Conservation (phyloP, 2,113 vertebrate genomes). For the Greenwoodochromis staneri region DNA sequence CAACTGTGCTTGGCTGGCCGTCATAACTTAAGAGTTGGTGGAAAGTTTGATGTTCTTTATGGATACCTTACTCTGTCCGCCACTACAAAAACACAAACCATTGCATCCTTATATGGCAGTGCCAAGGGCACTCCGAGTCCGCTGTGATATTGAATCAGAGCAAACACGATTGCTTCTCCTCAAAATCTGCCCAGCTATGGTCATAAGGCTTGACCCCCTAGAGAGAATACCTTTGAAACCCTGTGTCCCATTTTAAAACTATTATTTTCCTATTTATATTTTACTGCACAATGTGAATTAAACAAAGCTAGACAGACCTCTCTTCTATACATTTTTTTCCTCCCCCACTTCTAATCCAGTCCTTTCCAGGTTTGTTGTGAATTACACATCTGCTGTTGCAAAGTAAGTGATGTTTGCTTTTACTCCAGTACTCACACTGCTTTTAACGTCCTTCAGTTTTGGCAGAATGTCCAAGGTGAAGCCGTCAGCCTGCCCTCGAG, state of each 20-base stretch:
- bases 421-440: slow-evolving; percentile 80
- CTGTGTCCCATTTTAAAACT: background rate
- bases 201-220: background rate
- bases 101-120: slow-evolving; percentile 50
- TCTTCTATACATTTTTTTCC: background rate
- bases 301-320: background rate
- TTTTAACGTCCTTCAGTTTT: slow-evolving; percentile 96
- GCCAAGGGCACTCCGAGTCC: slow-evolving; percentile 29
- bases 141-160: slow-evolving; percentile 47
- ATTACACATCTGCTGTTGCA: background rate
- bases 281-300: background rate
- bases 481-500: slow-evolving; percentile 91
- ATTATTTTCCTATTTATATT: background rate
- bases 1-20: slow-evolving; percentile 21
- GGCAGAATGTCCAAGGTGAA: slow-evolving; percentile 92
- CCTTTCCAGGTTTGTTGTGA: background rate
- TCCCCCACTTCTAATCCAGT: background rate
- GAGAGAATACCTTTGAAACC: background rate
- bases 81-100: slow-evolving; percentile 45
- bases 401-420: slow-evolving; percentile 3
- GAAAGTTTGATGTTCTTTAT: slow-evolving; percentile 62
- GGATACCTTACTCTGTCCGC: slow-evolving; percentile 41
- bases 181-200: slow-evolving; percentile 12
- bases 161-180: slow-evolving; percentile 30
- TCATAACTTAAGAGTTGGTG: slow-evolving; percentile 54